These are phyloP conservation scores for Scotopteryx bipunctaria DNA, from an alignment of 2,888 invertebrate genomes.

Conservation along the genomic window DNA sequence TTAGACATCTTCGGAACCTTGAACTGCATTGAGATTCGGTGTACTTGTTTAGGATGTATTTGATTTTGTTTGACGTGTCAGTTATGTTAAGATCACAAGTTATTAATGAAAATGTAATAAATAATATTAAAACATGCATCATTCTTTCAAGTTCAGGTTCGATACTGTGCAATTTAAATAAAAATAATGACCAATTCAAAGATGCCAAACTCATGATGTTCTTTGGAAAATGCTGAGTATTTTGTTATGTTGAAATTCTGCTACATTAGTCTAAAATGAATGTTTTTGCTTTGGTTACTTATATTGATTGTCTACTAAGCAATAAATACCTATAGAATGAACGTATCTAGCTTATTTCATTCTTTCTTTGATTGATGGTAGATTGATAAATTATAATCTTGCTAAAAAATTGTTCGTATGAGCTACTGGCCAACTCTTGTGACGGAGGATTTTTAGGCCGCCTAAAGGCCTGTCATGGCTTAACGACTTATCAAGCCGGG, in stretches of 20 bases:
- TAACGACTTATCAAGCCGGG: too few species aligned
- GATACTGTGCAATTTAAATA: slow-evolving; percentile 1
- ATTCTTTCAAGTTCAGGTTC: slow-evolving; percentile 7
- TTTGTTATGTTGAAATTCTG: not conserved
- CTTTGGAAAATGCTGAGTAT: slow-evolving; percentile 4
- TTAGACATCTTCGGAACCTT: slow-evolving; percentile 42
- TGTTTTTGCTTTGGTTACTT: too few species aligned
- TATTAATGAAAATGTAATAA: slow-evolving; percentile 45
- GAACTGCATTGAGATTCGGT: slow-evolving; percentile 30
- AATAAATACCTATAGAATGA: too few species aligned
- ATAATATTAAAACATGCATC: slow-evolving; percentile 44
- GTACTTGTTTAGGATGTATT: slow-evolving; percentile 44
- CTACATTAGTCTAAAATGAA: not conserved
- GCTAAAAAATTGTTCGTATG: too few species aligned
- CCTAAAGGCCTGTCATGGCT: too few species aligned
- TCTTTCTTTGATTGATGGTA: too few species aligned
- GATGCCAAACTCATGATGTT: not conserved
- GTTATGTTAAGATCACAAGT: slow-evolving; percentile 44
- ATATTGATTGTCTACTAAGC: too few species aligned
- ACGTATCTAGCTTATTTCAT: too few species aligned
- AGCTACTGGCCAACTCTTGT: too few species aligned
- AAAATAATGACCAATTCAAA: not conserved
- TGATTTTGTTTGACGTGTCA: slow-evolving; percentile 47
- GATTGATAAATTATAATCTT: too few species aligned
- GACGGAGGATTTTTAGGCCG: too few species aligned